Evolutionary conservation across 2,888 invertebrate genomes (phyloP), one percentile per base, ranked within the genome.

Genomic region (Brenthis ino): DNA sequence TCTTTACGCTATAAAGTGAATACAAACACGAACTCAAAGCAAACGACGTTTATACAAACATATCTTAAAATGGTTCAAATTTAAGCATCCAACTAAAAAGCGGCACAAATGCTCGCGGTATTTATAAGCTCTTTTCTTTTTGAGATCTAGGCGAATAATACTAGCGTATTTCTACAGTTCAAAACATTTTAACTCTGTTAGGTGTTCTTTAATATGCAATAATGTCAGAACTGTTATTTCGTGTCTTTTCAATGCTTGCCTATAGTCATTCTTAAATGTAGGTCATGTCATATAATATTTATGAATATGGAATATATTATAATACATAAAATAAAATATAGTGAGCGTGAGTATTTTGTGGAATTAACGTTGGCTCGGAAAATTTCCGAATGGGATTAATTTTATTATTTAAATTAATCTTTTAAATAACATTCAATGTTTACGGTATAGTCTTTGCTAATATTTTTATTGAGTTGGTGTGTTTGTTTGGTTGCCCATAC

Each of bases 111-210:
- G 50, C 56, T 37, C 61, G 61, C 24, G 24, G 20, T 61, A 63
- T 64, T 54, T 68, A 33, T 57, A 57, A 68, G 50, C 47, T 56
- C 6, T 67, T 53, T 57, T 13, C 63, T 51, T 53, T 60, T 43
- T 24, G n/a, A 12, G 14, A 24, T 20, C 56, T 51, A 28, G 16
- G 57, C 28, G 53, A 53, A 57, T 43, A 37, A 3, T 64, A 24
- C 54, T 24, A 47, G n/a, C 37, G 20, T 37, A 33, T 63, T 60
- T 58, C 20, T 11, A 60, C 37, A 28, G 54, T 33, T 14, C 37
- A 69, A 53, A 57, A 54, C n/a, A 50, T 65, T 56, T 56, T 16
- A 43, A 37, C 28, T 24, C 50, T 12, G 48, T 63, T 63, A 53
- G 33, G 16, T 53, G 20, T 16, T 43, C 37, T 37, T 20, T 53